These are phyloP conservation scores for Trididemnum nubilum DNA, from an alignment of 23 tunicate species.

Conservation along the genomic window DNA sequence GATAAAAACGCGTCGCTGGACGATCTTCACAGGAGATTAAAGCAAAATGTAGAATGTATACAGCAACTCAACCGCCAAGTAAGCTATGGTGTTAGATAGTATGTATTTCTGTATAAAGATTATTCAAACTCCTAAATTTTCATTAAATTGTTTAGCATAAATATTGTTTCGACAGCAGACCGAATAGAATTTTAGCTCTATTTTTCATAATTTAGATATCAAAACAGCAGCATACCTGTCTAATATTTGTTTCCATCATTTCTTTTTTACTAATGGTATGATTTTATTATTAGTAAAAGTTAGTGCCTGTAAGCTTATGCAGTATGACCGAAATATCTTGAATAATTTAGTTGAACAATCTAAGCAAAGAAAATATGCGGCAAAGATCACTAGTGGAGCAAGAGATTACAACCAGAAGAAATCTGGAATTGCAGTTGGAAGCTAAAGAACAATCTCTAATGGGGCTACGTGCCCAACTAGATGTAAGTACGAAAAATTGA, in stretches of 20 bases:
- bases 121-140: no score
- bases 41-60: slow-evolving; percentile 85
- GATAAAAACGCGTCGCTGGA: slow-evolving; percentile 76
- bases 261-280: no score
- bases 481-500: slow-evolving; percentile 36
- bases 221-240: no score
- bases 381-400: slow-evolving; percentile 77
- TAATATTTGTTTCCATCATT: no score
- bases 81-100: neutral
- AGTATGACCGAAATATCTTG: no score
- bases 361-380: slow-evolving; percentile 80
- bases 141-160: no score
- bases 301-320: no score
- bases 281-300: no score
- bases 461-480: slow-evolving; percentile 72
- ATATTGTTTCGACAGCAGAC: no score
- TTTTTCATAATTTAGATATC: no score
- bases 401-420: slow-evolving; percentile 61
- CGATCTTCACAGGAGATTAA: slow-evolving; percentile 71
- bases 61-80: slow-evolving; percentile 92
- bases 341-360: slow-evolving; percentile 50
- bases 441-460: slow-evolving; percentile 69
- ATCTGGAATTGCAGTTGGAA: slow-evolving; percentile 54
- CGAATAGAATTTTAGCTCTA: no score
- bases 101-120: no score